phyloP scores from a whole-genome alignment of 1,140 invertebrate species.

The Drosophila tsacasi region DNA sequence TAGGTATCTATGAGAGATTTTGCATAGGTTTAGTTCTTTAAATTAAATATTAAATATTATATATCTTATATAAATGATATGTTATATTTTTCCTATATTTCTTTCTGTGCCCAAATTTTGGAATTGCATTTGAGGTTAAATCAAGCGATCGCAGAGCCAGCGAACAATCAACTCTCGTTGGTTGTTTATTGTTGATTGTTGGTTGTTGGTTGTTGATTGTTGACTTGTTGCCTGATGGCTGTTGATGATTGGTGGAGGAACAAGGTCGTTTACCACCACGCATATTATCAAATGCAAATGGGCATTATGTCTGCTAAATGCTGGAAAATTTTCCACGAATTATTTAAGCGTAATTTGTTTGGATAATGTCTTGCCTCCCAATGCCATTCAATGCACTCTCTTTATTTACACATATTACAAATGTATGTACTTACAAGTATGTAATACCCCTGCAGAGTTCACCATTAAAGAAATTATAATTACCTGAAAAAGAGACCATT shows the following conservation, averaged over 20 bases:
- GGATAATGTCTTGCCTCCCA: constrained; percentile 6
- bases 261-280: constrained; percentile 47
- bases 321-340: constrained; percentile 43
- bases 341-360: constrained; percentile 32
- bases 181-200: not conserved
- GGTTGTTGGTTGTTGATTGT: constrained; percentile 6
- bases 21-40: not conserved
- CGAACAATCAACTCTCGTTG: constrained; percentile 31
- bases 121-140: constrained; percentile 19
- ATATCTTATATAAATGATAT: not conserved
- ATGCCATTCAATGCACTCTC: not conserved
- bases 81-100: not conserved
- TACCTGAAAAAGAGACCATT: constrained; percentile 27
- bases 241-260: constrained; percentile 32
- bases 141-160: constrained; percentile 9
- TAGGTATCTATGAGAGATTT: not conserved
- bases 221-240: constrained; percentile 13
- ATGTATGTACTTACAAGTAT: too few species aligned
- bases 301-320: constrained; percentile 45
- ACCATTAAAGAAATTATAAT: constrained; percentile 10
- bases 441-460: not conserved
- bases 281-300: constrained; percentile 47
- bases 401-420: not conserved
- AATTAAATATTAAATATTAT: not conserved
- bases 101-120: not conserved